Base-by-base conservation (phyloP, 2,113 vertebrate genomes). In the Chiloscyllium plagiosum region DNA sequence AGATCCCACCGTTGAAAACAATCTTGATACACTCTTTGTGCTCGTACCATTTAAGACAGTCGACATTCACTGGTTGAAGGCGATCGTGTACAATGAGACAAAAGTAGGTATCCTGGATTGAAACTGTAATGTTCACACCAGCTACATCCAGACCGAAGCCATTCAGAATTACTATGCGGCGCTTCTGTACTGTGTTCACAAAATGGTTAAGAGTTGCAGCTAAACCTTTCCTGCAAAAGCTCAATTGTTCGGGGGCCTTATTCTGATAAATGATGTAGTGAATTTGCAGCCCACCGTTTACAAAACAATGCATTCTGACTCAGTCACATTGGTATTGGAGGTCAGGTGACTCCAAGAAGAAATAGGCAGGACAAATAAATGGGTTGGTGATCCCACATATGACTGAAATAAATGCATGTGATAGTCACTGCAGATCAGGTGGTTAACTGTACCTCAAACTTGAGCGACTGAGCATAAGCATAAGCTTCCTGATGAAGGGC, bases 41-140 rank as follows among this genome's bases (percentile, higher is more conserved):
- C 97, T 99, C 87, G 98, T 99, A 96, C 98, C 99, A 52, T 99
- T 99, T 97, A 99, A 99, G 96, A 97, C 97, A 19, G 97, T 98
- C 97, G 99, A 99, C 96, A 98, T 99, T 94, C 98, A 98, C 42
- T 99, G 99, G 99, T 98, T 99, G 56, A 99, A 99, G 97, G 98
- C 98, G 96, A 99, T 99, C 96, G 97, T 99, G 61, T 98, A 98
- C 0, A 97, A 99, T 96, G 99, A 99, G 97, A 99, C 98, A 97
- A 98, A 98, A 97, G 99, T 99, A 96, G 92, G 96, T 94, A 70
- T 1, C 4, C 72, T 94, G 17, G 4, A 7, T n/a, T 0, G 4
- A 22, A 68, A 13, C 29, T 3, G 0, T 47, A 83, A 42, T 20
- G 80, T 7, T 42, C 86, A 2, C 50, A 33, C 1, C 24, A 56